These are phyloP conservation scores for Neomorphus geoffroyi DNA, from an alignment of 2,797 vertebrate species.

Conservation along the genomic window DNA sequence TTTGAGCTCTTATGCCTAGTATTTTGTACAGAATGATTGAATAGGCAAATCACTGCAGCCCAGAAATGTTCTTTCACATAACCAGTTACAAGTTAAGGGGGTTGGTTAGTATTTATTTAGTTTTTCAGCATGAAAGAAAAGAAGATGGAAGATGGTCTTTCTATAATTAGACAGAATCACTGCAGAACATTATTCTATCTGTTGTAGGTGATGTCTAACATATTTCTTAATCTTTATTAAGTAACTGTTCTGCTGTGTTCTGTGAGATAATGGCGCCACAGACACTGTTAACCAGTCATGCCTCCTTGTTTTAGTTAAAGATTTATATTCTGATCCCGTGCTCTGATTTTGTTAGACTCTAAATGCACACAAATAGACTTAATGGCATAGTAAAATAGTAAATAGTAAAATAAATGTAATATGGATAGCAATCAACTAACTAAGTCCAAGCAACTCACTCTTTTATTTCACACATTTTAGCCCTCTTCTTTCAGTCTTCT, in stretches of 20 bases:
- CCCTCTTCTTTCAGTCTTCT: neutral
- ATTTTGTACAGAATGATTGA: constrained; percentile 43
- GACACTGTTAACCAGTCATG: neutral
- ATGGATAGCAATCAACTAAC: neutral
- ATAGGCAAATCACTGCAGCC: constrained; percentile 11
- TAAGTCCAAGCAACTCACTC: neutral
- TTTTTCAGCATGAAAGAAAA: neutral
- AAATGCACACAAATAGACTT: neutral
- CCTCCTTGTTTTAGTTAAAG: neutral
- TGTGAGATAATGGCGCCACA: neutral
- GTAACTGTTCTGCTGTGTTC: neutral
- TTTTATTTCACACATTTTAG: neutral
- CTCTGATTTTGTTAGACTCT: neutral
- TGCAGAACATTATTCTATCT: neutral
- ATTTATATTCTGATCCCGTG: constrained; percentile 1
- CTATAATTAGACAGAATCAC: neutral
- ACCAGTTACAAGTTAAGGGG: too few species aligned
- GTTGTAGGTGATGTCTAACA: neutral
- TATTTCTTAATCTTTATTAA: neutral
- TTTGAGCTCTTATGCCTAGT: constrained; percentile 4
- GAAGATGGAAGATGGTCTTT: neutral
- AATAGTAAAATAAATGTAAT: neutral
- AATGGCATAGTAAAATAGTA: neutral
- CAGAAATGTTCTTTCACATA: neutral
- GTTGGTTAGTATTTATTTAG: neutral